These are phyloP conservation scores for Drosophila histrio DNA, from an alignment of 2,888 invertebrate genomes.

Conservation along the genomic window DNA sequence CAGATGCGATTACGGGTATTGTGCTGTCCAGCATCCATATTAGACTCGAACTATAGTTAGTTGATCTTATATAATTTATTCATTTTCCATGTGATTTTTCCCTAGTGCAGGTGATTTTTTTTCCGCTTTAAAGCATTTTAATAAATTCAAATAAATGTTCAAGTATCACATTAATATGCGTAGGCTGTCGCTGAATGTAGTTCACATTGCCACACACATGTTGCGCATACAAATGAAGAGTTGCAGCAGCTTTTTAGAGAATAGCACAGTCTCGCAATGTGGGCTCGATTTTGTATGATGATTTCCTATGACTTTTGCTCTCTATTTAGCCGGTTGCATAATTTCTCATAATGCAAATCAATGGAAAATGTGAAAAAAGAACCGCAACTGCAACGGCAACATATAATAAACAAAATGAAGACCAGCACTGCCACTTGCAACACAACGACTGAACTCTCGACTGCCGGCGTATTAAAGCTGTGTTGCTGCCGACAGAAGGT, in stretches of 20 bases:
- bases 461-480: slow-evolving; percentile 80
- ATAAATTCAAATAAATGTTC: slow-evolving; percentile 3
- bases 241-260: slow-evolving; percentile 2
- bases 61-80: slow-evolving; percentile 29
- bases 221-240: slow-evolving; percentile 57
- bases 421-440: slow-evolving; percentile 37
- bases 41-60: slow-evolving; percentile 15
- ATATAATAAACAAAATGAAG: slow-evolving; percentile 24
- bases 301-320: not conserved
- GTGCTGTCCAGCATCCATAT: slow-evolving; percentile 55
- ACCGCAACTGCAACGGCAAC: slow-evolving; percentile 11
- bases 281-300: not conserved
- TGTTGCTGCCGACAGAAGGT: slow-evolving; percentile 61
- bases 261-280: not conserved
- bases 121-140: slow-evolving; percentile 18
- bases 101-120: slow-evolving; percentile 47
- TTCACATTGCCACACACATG: slow-evolving; percentile 58
- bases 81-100: slow-evolving; percentile 32
- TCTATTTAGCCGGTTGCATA: slow-evolving; percentile 55
- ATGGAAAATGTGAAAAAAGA: slow-evolving; percentile 5
- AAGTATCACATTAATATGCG: slow-evolving; percentile 41
- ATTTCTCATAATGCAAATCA: slow-evolving; percentile 39
- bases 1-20: slow-evolving; percentile 67
- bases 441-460: slow-evolving; percentile 62
- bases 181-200: slow-evolving; percentile 32